A percentile compares a stretch with the other conserved stretches of the same genome.
Conservation (phyloP, 2,888 invertebrate genomes). For the Drosophila crucigera region DNA sequence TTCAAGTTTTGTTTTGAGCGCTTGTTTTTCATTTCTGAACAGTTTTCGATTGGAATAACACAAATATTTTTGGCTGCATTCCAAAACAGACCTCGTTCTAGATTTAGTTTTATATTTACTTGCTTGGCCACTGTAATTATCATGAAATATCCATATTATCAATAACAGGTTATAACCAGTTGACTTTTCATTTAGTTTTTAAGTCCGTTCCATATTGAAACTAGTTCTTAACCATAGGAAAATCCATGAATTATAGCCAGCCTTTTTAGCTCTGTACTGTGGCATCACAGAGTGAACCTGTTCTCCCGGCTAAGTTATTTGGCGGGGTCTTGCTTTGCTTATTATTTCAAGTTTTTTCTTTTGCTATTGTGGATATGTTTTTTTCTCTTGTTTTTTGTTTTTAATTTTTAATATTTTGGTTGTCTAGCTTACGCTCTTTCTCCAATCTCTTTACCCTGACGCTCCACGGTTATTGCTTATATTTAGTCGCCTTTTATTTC, state of each 20-base stretch:
- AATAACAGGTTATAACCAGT: constrained; percentile 38
- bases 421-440: constrained; percentile 9
- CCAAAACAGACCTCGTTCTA: constrained; percentile 45
- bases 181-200: constrained; percentile 36
- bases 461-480: constrained; percentile 27
- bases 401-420: constrained; percentile 18
- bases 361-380: background rate
- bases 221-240: constrained; percentile 39
- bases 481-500: constrained; percentile 22
- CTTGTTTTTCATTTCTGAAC: too few relatives aligned
- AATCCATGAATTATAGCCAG: constrained; percentile 15
- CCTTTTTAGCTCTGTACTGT: background rate
- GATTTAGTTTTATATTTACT: constrained; percentile 14
- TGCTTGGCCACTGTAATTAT: constrained; percentile 23
- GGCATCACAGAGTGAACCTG: constrained; percentile 20
- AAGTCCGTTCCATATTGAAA: constrained; percentile 24
- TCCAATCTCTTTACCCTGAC: background rate
- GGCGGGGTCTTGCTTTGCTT: background rate
- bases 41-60: background rate
- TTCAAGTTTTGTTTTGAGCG: constrained; percentile 7
- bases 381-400: background rate
- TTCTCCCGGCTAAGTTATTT: constrained; percentile 11
- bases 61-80: too few relatives aligned
- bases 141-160: constrained; percentile 21
- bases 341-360: background rate